phyloP scores from a whole-genome alignment of 2,888 invertebrate genomes.

The Toxonevra muliebris region DNA sequence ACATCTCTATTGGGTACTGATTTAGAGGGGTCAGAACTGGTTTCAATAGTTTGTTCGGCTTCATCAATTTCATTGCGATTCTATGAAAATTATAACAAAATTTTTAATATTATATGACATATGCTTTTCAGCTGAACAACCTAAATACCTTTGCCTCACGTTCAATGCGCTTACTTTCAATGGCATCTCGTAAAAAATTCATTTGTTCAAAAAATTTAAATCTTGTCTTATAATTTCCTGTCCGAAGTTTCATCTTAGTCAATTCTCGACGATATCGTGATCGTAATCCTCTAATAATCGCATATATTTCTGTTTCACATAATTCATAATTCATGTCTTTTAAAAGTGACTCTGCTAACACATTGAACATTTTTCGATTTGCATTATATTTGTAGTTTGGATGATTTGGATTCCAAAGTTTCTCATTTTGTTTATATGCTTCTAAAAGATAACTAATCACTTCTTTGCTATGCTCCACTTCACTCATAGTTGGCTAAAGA shows the following conservation, averaged over 20 bases:
- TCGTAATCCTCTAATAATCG: constrained; percentile 50
- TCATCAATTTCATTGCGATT: not conserved
- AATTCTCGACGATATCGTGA: constrained; percentile 52
- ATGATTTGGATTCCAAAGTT: constrained; percentile 58
- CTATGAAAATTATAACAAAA: not conserved
- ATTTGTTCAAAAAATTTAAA: constrained; percentile 57
- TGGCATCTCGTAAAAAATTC: constrained; percentile 49
- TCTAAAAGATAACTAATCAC: constrained; percentile 49
- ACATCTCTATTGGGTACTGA: constrained; percentile 43
- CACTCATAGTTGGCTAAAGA: constrained; percentile 33
- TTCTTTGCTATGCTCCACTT: constrained; percentile 41
- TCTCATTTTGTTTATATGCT: constrained; percentile 51
- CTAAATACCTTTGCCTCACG: constrained; percentile 47
- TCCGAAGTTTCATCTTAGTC: constrained; percentile 47
- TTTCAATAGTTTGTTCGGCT: not conserved
- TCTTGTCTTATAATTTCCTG: constrained; percentile 49
- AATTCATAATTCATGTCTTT: constrained; percentile 43
- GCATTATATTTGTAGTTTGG: constrained; percentile 56
- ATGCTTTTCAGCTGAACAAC: not conserved
- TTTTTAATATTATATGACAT: no score
- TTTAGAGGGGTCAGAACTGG: not conserved
- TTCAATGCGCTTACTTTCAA: constrained; percentile 51
- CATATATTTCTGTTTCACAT: constrained; percentile 51
- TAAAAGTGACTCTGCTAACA: constrained; percentile 48
- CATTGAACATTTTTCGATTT: constrained; percentile 49